These are phyloP conservation scores for Neria commutata DNA, from an alignment of 2,888 invertebrate genomes.

Conservation along the genomic window DNA sequence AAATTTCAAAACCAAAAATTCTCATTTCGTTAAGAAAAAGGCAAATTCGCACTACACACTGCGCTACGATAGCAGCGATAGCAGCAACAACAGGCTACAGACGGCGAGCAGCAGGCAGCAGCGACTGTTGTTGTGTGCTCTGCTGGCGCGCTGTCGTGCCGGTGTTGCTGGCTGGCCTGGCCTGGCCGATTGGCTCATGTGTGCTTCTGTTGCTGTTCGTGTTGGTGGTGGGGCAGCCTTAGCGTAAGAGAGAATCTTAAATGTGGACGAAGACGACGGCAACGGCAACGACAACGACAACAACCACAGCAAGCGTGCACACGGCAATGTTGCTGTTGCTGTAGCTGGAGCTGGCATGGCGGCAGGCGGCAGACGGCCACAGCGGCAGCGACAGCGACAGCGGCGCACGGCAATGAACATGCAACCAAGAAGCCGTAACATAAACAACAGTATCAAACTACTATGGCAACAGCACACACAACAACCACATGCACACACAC, in stretches of 20 bases:
- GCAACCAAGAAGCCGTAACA: too few species aligned
- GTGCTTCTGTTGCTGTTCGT: neutral
- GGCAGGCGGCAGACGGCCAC: too few species aligned
- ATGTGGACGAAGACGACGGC: neutral
- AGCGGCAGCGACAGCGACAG: too few species aligned
- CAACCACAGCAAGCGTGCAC: too few species aligned
- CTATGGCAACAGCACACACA: too few species aligned
- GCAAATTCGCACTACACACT: conserved; percentile 1
- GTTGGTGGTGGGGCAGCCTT: neutral
- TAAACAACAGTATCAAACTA: too few species aligned
- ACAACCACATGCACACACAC: too few species aligned
- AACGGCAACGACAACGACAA: neutral
- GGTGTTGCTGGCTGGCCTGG: neutral
- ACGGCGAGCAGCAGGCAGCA: too few species aligned
- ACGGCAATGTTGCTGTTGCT: neutral
- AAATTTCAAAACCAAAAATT: conserved; percentile 49
- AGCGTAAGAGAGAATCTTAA: neutral
- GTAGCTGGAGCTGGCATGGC: neutral
- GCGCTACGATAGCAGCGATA: neutral
- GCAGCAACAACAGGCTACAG: too few species aligned
- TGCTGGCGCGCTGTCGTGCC: neutral
- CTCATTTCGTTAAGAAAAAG: conserved; percentile 41
- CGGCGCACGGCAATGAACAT: too few species aligned
- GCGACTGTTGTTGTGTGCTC: neutral
- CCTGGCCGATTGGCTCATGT: neutral